Evolutionary conservation across 64 coral and sea anemone genomes (phyloP).

Genomic region (Porites australiensis): DNA sequence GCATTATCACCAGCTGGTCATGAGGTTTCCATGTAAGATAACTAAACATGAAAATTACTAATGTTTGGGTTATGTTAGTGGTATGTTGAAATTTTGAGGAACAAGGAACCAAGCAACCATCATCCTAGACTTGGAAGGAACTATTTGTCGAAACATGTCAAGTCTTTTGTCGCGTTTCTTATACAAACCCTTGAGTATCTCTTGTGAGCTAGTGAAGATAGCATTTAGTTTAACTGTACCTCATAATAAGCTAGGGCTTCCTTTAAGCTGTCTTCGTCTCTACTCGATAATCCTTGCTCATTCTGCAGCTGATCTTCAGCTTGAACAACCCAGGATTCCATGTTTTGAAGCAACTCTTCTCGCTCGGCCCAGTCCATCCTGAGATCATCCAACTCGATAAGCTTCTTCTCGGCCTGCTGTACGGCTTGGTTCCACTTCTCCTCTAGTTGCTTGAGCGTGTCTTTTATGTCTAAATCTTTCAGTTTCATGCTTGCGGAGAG

Average conservation of each 20-base stretch:
- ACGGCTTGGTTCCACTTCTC: slow-evolving; percentile 86
- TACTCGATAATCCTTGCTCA: slow-evolving; percentile 64
- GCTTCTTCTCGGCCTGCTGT: slow-evolving; percentile 70
- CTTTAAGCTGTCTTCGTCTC: slow-evolving; percentile 80
- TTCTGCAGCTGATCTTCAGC: slow-evolving; percentile 79
- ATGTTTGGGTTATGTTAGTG: too few species aligned
- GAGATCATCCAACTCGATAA: slow-evolving; percentile 76
- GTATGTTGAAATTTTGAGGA: too few species aligned
- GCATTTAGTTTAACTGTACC: slow-evolving; percentile 6
- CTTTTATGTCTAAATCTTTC: slow-evolving; percentile 91
- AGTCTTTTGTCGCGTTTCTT: too few species aligned
- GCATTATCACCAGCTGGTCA: too few species aligned
- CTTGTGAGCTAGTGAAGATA: not conserved
- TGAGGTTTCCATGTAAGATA: too few species aligned
- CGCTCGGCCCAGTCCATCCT: slow-evolving; percentile 89
- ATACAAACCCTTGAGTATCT: too few species aligned
- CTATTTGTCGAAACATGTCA: too few species aligned
- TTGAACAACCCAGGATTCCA: slow-evolving; percentile 80
- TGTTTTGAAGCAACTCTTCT: slow-evolving; percentile 74
- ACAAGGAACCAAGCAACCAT: too few species aligned
- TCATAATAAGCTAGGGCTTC: slow-evolving; percentile 83
- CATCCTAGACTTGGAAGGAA: too few species aligned
- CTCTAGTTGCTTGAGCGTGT: slow-evolving; percentile 86
- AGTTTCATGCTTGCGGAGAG: slow-evolving; percentile 81
- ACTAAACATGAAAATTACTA: too few species aligned